These are phyloP conservation scores for Aviceda subcristata DNA, from an alignment of 2,113 vertebrate genomes.

Conservation along the genomic window DNA sequence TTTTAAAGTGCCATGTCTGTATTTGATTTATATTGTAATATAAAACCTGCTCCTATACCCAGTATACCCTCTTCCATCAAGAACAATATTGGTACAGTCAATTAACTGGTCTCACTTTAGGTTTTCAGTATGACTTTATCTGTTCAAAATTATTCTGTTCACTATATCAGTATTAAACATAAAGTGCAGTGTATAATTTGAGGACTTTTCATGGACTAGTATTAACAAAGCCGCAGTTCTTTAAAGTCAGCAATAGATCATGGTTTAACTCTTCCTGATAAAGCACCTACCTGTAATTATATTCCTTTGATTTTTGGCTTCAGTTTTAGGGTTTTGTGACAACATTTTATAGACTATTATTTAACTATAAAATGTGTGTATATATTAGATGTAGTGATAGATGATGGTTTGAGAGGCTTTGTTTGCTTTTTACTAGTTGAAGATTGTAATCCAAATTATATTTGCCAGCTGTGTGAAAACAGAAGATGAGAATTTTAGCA, in stretches of 20 bases:
- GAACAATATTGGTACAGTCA: neutral
- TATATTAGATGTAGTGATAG: neutral
- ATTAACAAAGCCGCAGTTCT: neutral
- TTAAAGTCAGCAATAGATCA: neutral
- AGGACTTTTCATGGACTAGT: neutral
- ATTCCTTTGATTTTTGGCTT: neutral
- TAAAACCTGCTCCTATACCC: neutral
- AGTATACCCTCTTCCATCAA: neutral
- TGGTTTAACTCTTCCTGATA: neutral
- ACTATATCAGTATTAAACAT: neutral
- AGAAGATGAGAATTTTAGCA: neutral
- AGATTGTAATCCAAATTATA: neutral
- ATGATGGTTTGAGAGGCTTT: neutral
- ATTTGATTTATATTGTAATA: neutral
- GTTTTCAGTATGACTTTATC: neutral
- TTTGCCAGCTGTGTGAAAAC: neutral
- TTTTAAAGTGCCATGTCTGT: neutral
- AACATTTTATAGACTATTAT: neutral
- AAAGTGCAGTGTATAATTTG: neutral
- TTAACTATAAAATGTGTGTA: neutral
- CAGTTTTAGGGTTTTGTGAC: neutral
- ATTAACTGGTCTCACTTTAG: neutral
- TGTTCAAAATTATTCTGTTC: neutral
- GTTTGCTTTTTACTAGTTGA: neutral
- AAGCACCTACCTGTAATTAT: neutral